Conservation (phyloP, 1,140 invertebrate genomes). For the Protaetia brevitarsis region DNA sequence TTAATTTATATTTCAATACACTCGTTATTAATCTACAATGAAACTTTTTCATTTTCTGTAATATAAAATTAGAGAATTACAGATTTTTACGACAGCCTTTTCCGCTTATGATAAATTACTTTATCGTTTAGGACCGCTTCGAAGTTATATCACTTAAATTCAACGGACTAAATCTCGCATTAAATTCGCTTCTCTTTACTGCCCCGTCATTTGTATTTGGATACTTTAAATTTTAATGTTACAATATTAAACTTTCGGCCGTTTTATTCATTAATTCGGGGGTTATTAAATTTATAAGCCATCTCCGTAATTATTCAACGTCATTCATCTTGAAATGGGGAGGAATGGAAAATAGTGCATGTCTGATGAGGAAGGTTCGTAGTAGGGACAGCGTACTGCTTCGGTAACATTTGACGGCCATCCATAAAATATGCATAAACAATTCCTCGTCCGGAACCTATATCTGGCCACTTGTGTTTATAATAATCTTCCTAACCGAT, state of each 20-base stretch:
- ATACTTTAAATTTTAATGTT: no score
- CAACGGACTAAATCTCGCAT: no score
- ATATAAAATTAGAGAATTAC: no score
- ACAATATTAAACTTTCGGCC: background rate
- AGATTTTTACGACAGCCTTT: no score
- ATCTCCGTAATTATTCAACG: slow-evolving; percentile 7
- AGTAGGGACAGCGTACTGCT: background rate
- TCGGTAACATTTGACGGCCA: background rate
- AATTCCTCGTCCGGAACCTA: background rate
- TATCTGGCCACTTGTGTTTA: background rate
- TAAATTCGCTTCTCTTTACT: no score
- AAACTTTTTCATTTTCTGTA: no score
- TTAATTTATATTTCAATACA: no score
- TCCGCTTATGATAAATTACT: no score
- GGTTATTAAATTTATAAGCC: slow-evolving; percentile 6
- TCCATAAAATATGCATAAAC: slow-evolving; percentile 5
- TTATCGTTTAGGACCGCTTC: no score
- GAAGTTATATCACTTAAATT: no score
- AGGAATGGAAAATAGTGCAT: background rate
- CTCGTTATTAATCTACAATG: no score
- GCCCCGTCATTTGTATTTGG: no score
- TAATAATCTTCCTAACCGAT: slow-evolving; percentile 8
- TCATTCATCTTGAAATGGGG: slow-evolving; percentile 1
- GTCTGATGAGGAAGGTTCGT: background rate
- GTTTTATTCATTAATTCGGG: background rate